Evolutionary conservation across 2,113 vertebrate genomes (phyloP).

Genomic region (Myrmophylax atrothorax): DNA sequence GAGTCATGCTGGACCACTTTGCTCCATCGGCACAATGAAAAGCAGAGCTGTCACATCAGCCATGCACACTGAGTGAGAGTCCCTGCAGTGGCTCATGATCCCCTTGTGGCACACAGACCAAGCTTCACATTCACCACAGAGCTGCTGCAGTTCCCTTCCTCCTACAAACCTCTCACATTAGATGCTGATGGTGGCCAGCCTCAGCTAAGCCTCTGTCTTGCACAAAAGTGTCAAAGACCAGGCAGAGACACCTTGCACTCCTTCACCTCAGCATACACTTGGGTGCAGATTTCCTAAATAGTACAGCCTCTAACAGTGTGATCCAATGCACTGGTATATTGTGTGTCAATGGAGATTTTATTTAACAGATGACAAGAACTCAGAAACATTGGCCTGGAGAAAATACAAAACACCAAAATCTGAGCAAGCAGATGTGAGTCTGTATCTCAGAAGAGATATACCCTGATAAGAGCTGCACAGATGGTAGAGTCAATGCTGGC

Average conservation of each 20-base stretch:
- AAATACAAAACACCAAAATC: not conserved
- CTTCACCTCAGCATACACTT: not conserved
- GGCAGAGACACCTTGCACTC: not conserved
- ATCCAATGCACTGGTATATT: rapidly evolving
- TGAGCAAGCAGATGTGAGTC: not conserved
- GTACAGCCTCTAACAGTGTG: not conserved
- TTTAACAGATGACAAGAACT: not conserved
- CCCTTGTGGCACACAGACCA: not conserved
- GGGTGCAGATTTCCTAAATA: not conserved
- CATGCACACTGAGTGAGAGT: rapidly evolving
- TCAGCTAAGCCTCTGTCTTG: not conserved
- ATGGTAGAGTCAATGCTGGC: rapidly evolving
- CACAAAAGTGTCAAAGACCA: not conserved
- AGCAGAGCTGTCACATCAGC: not conserved
- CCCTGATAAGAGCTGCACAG: not conserved
- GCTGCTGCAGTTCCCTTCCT: not conserved
- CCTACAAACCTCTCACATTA: not conserved
- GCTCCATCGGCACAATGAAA: not conserved
- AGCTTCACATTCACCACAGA: not conserved
- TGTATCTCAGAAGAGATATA: not conserved
- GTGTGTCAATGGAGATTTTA: rapidly evolving
- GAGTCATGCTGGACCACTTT: not conserved
- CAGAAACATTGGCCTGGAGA: not conserved
- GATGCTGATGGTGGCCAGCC: not conserved
- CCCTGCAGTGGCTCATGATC: rapidly evolving